A percentile compares a stretch with the other conserved stretches of the same genome.
Evolutionary conservation across 1,140 invertebrate genomes (phyloP).

Genomic region (Potamilus streckersoni): DNA sequence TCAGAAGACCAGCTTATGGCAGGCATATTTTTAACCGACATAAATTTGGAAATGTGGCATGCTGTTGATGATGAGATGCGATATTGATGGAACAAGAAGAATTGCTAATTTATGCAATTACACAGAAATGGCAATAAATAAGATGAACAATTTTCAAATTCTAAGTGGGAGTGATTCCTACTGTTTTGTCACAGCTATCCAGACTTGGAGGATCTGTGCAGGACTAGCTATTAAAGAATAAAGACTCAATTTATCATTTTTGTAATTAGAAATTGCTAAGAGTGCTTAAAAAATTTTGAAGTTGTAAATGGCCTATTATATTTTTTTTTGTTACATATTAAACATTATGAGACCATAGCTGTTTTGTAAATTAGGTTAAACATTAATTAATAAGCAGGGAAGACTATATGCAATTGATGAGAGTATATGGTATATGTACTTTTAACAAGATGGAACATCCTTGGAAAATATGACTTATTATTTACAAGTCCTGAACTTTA

Average conservation of each 20-base stretch:
- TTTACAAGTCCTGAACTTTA: too few relatives aligned
- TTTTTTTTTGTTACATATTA: too few relatives aligned
- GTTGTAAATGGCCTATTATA: too few relatives aligned
- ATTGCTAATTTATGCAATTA: constrained; percentile 22
- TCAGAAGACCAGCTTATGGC: constrained; percentile 7
- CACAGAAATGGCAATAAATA: constrained; percentile 20
- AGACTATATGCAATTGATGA: too few relatives aligned
- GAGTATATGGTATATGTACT: too few relatives aligned
- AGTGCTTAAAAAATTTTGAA: too few relatives aligned
- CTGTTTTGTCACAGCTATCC: constrained; percentile 3
- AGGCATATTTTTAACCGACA: constrained; percentile 13
- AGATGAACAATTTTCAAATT: constrained; percentile 24
- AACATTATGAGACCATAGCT: too few relatives aligned
- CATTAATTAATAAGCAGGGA: too few relatives aligned
- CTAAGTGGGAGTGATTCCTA: constrained; percentile 17
- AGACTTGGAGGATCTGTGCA: constrained; percentile 19
- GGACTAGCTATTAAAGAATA: constrained; percentile 9
- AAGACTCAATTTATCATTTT: background rate
- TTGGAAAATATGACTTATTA: too few relatives aligned
- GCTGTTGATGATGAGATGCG: constrained; percentile 20
- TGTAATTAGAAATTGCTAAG: too few relatives aligned
- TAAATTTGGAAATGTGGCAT: constrained; percentile 6
- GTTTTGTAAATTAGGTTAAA: too few relatives aligned
- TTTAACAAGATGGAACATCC: too few relatives aligned
- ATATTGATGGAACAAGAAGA: background rate